These are phyloP conservation scores for Malurus alboscapulatus DNA, from an alignment of 2,113 vertebrate genomes.

Conservation along the genomic window DNA sequence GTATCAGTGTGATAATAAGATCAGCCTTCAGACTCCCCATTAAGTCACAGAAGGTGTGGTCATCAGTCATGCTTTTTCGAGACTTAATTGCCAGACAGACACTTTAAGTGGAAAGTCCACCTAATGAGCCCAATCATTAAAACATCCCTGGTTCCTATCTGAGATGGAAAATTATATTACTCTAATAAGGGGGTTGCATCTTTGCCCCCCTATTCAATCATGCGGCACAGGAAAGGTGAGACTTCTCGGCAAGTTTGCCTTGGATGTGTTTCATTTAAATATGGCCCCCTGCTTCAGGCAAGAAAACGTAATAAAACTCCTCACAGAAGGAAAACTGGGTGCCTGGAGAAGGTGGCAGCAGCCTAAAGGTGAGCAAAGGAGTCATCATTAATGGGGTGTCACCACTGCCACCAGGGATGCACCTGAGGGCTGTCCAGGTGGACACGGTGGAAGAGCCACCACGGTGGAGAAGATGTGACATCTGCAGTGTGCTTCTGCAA, in stretches of 20 bases:
- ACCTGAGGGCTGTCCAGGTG: background rate
- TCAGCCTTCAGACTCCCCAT: conserved; percentile 80
- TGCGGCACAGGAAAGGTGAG: conserved; percentile 33
- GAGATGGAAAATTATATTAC: conserved; percentile 73
- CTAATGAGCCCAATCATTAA: conserved; percentile 82
- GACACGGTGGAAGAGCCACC: background rate
- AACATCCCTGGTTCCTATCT: conserved; percentile 76
- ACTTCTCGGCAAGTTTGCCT: background rate
- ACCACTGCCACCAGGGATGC: background rate
- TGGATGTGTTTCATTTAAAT: conserved; percentile 16
- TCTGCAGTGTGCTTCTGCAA: background rate
- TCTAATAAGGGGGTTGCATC: conserved; percentile 76
- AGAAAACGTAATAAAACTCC: background rate
- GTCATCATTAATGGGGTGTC: rapidly evolving
- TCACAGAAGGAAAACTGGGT: background rate
- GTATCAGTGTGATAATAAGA: conserved; percentile 79
- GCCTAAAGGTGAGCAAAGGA: background rate
- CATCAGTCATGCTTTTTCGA: conserved; percentile 79
- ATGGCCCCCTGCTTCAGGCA: background rate
- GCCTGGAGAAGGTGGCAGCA: background rate
- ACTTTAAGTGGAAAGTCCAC: conserved; percentile 80
- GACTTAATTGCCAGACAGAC: conserved; percentile 80
- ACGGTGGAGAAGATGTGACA: background rate
- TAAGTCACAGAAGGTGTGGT: conserved; percentile 81
- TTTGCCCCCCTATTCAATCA: conserved; percentile 72